A percentile compares a stretch with the other conserved stretches of the same genome.
These are phyloP conservation scores for Anas bahamensis DNA, from an alignment of 2,797 vertebrate genomes.

Conservation along the genomic window DNA sequence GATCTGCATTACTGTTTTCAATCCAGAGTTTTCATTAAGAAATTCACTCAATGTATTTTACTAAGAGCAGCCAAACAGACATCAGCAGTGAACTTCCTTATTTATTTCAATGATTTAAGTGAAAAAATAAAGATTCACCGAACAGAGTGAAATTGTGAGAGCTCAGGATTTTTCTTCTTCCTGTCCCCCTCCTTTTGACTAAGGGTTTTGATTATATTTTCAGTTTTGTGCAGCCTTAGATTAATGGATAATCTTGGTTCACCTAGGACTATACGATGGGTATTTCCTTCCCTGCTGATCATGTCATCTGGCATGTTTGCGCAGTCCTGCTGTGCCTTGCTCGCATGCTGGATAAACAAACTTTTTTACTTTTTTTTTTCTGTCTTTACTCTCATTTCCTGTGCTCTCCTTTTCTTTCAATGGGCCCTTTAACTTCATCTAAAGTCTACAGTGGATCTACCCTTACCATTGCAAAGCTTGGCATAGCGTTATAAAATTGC, in stretches of 20 bases:
- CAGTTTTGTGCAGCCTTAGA: neutral
- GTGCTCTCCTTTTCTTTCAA: neutral
- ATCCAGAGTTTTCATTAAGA: neutral
- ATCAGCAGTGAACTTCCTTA: neutral
- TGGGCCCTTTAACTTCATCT: neutral
- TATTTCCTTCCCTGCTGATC: conserved; percentile 41
- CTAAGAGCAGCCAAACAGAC: neutral
- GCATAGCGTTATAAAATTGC: neutral
- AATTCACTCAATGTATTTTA: neutral
- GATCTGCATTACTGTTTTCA: neutral
- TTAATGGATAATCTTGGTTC: conserved; percentile 43
- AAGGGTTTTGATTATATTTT: neutral
- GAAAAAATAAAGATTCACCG: neutral
- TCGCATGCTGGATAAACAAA: conserved; percentile 35
- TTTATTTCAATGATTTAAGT: neutral
- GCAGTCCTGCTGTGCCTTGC: conserved; percentile 48
- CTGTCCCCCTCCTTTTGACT: neutral
- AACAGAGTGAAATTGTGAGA: neutral
- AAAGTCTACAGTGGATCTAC: neutral
- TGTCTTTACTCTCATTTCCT: neutral
- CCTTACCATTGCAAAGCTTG: neutral
- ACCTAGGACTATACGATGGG: neutral
- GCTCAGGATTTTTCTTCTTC: neutral
- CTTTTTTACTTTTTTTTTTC: neutral
- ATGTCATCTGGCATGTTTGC: conserved; percentile 45